Conservation (phyloP, 2,888 invertebrate genomes). For the Anthrax anthrax region DNA sequence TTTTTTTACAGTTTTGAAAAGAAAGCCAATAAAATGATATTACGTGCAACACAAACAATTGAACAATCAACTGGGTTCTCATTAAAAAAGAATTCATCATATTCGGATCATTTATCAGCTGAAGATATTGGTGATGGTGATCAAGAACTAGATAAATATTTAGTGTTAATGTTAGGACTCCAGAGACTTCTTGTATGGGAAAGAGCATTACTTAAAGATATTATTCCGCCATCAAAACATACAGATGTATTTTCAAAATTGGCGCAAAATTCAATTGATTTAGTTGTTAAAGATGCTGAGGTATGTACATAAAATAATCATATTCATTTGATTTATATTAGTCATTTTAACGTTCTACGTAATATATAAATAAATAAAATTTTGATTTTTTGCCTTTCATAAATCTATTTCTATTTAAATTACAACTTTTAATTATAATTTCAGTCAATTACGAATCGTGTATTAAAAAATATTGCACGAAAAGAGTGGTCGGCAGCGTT, state of each 20-base stretch:
- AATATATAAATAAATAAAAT: neutral
- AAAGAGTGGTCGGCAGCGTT: conserved; percentile 69
- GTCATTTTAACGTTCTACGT: neutral
- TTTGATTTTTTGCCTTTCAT: neutral
- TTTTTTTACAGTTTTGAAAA: conserved; percentile 51
- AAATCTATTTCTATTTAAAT: neutral
- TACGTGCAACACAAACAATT: conserved; percentile 67
- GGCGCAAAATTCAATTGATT: conserved; percentile 69
- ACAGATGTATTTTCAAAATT: conserved; percentile 72
- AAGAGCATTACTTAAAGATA: conserved; percentile 63
- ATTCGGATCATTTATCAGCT: conserved; percentile 28
- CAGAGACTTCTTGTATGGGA: conserved; percentile 81
- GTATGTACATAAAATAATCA: too few species aligned
- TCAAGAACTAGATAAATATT: conserved; percentile 70
- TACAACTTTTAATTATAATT: conserved; percentile 14
- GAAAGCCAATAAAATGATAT: conserved; percentile 69
- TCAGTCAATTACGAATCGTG: conserved; percentile 55
- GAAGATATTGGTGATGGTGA: conserved; percentile 44
- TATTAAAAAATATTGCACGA: conserved; percentile 57
- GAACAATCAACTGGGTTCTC: conserved; percentile 70
- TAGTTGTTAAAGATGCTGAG: conserved; percentile 77
- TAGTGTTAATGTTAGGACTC: conserved; percentile 67
- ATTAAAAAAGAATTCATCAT: conserved; percentile 39
- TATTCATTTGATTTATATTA: neutral
- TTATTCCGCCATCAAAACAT: conserved; percentile 68